These are phyloP conservation scores for Paramacrobiotus metropolitanus DNA, from an alignment of 1,140 invertebrate species.

Conservation along the genomic window DNA sequence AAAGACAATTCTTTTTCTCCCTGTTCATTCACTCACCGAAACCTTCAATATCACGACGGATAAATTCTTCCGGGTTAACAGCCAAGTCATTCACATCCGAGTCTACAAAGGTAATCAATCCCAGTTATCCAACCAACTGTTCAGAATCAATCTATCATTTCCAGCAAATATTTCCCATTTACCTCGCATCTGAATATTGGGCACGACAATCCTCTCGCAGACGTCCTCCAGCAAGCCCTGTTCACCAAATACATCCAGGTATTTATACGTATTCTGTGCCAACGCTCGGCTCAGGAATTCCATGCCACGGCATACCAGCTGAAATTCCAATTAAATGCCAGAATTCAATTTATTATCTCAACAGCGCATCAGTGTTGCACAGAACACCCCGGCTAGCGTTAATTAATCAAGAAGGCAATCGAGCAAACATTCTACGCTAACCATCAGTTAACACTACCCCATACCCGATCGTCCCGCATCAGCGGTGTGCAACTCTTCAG, in stretches of 20 bases:
- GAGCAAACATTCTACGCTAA: too few species aligned
- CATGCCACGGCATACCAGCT: constrained; percentile 79
- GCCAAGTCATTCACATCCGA: constrained; percentile 87
- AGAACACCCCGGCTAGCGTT: too few species aligned
- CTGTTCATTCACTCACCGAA: constrained; percentile 32
- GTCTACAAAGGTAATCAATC: constrained; percentile 33
- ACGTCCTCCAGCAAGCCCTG: constrained; percentile 60
- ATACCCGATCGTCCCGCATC: constrained; percentile 70
- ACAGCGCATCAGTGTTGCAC: too few species aligned
- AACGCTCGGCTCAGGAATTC: constrained; percentile 83
- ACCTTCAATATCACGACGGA: constrained; percentile 84
- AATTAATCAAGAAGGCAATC: too few species aligned
- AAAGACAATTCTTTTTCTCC: too few species aligned
- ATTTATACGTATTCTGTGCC: constrained; percentile 57
- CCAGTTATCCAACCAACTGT: too few species aligned
- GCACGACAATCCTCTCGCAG: constrained; percentile 90
- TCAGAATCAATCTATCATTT: constrained; percentile 3
- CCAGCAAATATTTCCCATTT: constrained; percentile 13
- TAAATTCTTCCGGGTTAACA: constrained; percentile 94
- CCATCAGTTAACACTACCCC: too few species aligned
- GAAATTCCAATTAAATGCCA: too few species aligned
- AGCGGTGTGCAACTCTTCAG: constrained; percentile 54
- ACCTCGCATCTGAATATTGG: constrained; percentile 88
- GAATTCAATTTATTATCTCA: too few species aligned
- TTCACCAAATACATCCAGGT: constrained; percentile 69